Evolutionary conservation across 2,797 vertebrate genomes (phyloP).

Genomic region (Poecilia wingei): DNA sequence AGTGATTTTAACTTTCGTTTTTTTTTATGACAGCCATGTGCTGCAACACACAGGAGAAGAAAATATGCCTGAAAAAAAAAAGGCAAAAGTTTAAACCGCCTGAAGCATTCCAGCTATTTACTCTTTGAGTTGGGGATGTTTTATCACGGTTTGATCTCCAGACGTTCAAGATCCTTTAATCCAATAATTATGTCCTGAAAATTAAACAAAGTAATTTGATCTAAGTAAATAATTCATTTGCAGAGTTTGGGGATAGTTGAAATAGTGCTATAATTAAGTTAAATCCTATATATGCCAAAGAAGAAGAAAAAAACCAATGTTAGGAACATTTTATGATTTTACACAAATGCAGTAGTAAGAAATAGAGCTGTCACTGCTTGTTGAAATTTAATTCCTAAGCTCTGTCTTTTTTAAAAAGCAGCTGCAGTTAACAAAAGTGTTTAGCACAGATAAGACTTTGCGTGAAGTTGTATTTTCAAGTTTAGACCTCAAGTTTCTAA

Average conservation of each 20-base stretch:
- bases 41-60: conserved; percentile 17
- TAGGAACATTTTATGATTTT: background rate
- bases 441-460: background rate
- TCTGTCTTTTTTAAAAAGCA: background rate
- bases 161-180: conserved; percentile 40
- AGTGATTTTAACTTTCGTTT: conserved; percentile 46
- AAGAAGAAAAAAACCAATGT: background rate
- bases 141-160: conserved; percentile 31
- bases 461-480: background rate
- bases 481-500: background rate
- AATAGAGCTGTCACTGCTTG: background rate
- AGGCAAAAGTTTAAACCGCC: background rate
- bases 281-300: background rate
- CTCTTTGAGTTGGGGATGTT: conserved; percentile 37
- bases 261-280: conserved; percentile 21
- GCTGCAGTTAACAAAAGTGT: background rate
- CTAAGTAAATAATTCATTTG: conserved; percentile 43
- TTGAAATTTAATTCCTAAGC: background rate
- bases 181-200: conserved; percentile 42
- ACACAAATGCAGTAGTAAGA: background rate
- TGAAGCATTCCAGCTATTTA: conserved; percentile 15
- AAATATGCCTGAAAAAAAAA: conserved; percentile 22
- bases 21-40: conserved; percentile 19
- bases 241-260: conserved; percentile 30
- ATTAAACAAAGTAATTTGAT: conserved; percentile 40